These are phyloP conservation scores for Nasua narica DNA, from an alignment of 2,797 vertebrate species.

Conservation along the genomic window DNA sequence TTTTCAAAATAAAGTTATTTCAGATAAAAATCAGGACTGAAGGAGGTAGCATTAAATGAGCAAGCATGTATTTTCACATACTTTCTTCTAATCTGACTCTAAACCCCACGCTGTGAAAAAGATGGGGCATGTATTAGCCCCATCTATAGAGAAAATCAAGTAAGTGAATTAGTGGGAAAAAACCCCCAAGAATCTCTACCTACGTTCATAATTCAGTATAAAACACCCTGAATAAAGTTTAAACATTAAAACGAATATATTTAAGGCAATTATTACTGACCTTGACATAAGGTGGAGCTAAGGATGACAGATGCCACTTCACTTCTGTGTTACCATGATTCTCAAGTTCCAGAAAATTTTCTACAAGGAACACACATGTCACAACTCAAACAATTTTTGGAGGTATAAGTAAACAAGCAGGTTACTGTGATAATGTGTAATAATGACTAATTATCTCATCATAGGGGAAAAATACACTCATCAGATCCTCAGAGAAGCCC, in stretches of 20 bases:
- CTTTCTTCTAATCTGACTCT: not conserved
- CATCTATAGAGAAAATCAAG: not conserved
- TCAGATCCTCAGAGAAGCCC: not conserved
- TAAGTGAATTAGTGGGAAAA: not conserved
- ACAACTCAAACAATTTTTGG: not conserved
- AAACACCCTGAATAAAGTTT: not conserved
- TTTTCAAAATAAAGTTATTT: slow-evolving; percentile 7
- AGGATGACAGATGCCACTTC: slow-evolving; percentile 94
- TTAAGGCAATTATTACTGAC: slow-evolving; percentile 79
- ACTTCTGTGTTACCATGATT: slow-evolving; percentile 88
- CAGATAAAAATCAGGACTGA: not conserved
- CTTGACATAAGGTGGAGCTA: slow-evolving; percentile 96
- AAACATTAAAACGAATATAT: not conserved
- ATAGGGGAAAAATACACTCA: not conserved
- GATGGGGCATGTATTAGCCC: not conserved
- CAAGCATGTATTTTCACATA: not conserved
- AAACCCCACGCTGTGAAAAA: not conserved
- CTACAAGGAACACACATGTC: slow-evolving; percentile 80
- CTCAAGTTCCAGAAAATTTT: slow-evolving; percentile 90
- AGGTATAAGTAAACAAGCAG: not conserved
- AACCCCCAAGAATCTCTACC: not conserved
- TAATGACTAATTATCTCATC: not conserved
- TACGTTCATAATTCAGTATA: not conserved
- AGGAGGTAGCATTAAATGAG: not conserved
- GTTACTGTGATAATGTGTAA: not conserved